phyloP scores from a whole-genome alignment of 2,888 invertebrate species.

The Rapana venosa region DNA sequence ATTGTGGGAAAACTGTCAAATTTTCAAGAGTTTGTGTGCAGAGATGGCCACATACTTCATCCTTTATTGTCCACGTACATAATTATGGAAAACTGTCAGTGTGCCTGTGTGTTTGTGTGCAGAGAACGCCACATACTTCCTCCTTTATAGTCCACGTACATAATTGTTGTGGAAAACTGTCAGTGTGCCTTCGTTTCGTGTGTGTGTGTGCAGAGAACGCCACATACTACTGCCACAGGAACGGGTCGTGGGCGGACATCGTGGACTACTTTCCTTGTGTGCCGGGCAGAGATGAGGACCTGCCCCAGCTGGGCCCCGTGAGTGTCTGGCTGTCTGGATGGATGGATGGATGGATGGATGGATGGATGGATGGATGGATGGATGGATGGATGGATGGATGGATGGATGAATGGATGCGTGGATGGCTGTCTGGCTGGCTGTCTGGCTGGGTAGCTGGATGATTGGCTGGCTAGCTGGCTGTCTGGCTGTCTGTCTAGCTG shows the following conservation, averaged over 20 bases:
- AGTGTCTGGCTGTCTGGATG: background rate
- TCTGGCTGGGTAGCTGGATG: background rate
- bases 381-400: background rate
- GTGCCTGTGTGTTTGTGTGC: no score
- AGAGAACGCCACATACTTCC: no score
- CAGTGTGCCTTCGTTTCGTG: background rate
- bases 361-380: background rate
- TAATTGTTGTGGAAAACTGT: no score
- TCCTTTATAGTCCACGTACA: no score
- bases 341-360: background rate
- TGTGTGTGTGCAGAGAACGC: slow-evolving; percentile 16
- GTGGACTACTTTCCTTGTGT: slow-evolving; percentile 8
- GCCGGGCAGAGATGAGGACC: background rate
- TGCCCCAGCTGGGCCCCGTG: background rate
- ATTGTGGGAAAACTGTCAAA: no score
- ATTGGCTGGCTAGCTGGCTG: background rate
- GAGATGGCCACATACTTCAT: no score
- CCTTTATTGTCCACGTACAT: no score
- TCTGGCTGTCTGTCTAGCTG: background rate
- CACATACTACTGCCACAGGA: background rate
- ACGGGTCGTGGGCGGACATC: background rate
- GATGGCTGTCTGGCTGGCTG: background rate
- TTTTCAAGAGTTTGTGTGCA: no score
- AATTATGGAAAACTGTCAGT: no score
- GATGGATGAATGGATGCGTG: background rate